Conservation (phyloP, 1,140 invertebrate genomes). For the Parasteatoda tepidariorum region DNA sequence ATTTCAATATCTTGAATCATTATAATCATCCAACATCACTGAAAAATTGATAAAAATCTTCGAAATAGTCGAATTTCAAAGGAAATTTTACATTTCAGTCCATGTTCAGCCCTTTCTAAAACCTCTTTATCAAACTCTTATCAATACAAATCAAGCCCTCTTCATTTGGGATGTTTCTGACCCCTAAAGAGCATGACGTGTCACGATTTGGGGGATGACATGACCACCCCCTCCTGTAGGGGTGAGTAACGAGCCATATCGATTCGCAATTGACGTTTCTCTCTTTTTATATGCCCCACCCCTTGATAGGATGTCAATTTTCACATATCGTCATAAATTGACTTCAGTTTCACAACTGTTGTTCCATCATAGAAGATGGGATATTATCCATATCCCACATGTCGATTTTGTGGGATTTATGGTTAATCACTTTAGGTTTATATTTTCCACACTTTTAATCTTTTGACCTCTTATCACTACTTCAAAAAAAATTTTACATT, state of each 20-base stretch:
- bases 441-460: no score
- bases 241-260: conserved; percentile 25
- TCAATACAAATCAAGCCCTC: neutral
- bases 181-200: conserved; percentile 12
- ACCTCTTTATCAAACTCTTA: no score
- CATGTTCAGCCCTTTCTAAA: no score
- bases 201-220: neutral
- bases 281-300: neutral
- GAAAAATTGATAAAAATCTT: no score
- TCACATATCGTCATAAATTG: conserved; percentile 6
- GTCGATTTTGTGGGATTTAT: neutral
- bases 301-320: neutral
- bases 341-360: conserved; percentile 4
- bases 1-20: no score
- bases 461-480: no score
- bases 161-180: neutral
- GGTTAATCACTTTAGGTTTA: no score
- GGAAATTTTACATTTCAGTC: no score
- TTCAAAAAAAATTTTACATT: no score
- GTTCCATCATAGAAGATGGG: neutral
- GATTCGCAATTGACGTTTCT: neutral
- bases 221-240: neutral
- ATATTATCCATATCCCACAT: neutral
- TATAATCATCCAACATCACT: no score
- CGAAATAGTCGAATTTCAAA: no score